These are phyloP conservation scores for Puma concolor DNA, from an alignment of 2,113 vertebrate species.

Conservation along the genomic window DNA sequence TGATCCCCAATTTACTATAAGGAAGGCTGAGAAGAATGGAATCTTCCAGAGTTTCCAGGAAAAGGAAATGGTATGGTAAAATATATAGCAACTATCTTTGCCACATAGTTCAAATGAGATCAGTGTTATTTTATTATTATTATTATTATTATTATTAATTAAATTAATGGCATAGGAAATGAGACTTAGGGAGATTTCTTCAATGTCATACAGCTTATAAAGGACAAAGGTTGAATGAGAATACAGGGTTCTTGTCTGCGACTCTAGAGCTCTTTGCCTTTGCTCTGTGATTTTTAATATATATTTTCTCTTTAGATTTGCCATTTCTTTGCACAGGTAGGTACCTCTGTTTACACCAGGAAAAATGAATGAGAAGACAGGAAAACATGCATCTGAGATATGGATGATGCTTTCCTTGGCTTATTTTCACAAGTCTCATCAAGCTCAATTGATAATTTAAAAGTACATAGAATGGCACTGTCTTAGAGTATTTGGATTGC, in stretches of 20 bases:
- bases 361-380: not conserved
- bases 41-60: not conserved
- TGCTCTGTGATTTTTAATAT: constrained; percentile 8
- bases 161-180: not conserved
- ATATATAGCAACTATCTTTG: not conserved
- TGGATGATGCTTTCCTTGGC: not conserved
- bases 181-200: not conserved
- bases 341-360: not conserved
- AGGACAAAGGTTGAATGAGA: not conserved
- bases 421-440: constrained; percentile 20
- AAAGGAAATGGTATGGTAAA: not conserved
- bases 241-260: not conserved
- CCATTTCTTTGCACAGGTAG: not conserved
- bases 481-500: not conserved
- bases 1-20: not conserved
- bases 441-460: not conserved
- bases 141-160: not conserved
- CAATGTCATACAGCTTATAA: not conserved
- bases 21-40: not conserved
- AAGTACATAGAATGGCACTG: not conserved
- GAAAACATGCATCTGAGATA: not conserved
- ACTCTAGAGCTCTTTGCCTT: not conserved
- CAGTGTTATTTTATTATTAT: not conserved
- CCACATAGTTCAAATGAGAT: not conserved
- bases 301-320: not conserved